Evolutionary conservation across 2,113 vertebrate species (phyloP).

Genomic region (Salvelinus namaycush): DNA sequence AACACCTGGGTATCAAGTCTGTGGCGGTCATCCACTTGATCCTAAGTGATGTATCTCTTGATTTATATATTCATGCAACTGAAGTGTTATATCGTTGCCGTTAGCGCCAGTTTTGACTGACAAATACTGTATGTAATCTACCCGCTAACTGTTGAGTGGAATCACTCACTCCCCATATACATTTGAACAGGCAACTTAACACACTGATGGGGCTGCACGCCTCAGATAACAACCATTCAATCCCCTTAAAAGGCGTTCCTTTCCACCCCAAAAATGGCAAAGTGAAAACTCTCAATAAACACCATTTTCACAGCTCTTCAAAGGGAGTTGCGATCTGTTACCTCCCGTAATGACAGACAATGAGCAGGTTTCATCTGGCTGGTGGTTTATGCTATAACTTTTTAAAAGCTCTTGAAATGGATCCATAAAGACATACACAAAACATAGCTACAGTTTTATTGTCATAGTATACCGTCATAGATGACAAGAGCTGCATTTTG

Average conservation of each 20-base stretch:
- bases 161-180: slow-evolving; percentile 27
- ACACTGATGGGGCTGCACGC: slow-evolving; percentile 32
- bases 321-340: slow-evolving; percentile 10
- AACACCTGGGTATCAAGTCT: too few species aligned
- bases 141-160: slow-evolving; percentile 28
- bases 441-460: background rate
- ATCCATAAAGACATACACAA: background rate
- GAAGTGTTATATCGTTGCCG: slow-evolving; percentile 27
- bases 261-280: slow-evolving; percentile 38
- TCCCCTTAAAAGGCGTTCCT: slow-evolving; percentile 28
- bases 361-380: too few species aligned
- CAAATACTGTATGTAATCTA: slow-evolving; percentile 45
- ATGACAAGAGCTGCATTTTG: background rate
- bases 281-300: slow-evolving; percentile 44
- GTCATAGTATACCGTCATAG: background rate
- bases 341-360: slow-evolving; percentile 31
- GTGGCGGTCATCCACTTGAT: background rate
- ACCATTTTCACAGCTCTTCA: slow-evolving; percentile 52
- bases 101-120: slow-evolving; percentile 21
- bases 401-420: background rate
- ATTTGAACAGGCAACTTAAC: slow-evolving; percentile 46
- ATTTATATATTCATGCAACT: slow-evolving; percentile 8
- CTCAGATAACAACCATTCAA: slow-evolving; percentile 52
- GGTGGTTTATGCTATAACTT: background rate
- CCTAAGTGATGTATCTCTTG: slow-evolving; percentile 1